A percentile compares a stretch with the other conserved stretches of the same genome.
Conservation (phyloP, 2,113 vertebrate species). For the Natator depressus region DNA sequence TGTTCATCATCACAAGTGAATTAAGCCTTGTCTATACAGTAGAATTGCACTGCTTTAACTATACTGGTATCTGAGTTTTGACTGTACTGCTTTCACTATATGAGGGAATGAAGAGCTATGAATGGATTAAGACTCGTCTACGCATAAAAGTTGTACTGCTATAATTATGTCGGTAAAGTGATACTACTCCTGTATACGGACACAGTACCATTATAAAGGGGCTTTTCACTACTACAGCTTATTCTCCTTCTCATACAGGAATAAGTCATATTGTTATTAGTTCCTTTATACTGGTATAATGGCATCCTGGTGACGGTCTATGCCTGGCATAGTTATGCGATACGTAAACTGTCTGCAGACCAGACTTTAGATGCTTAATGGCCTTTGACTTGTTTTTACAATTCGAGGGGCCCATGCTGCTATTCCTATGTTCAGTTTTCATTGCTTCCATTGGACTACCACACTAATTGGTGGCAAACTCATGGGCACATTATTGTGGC, state of each 20-base stretch:
- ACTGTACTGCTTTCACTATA: not conserved
- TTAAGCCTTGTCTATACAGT: not conserved
- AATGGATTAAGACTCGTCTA: not conserved
- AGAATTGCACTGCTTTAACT: not conserved
- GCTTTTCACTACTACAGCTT: not conserved
- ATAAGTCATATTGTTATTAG: not conserved
- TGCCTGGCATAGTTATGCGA: not conserved
- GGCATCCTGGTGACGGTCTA: not conserved
- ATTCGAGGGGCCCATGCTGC: not conserved
- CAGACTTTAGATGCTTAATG: not conserved
- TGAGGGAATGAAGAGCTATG: not conserved
- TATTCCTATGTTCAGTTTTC: not conserved
- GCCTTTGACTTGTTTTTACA: not conserved
- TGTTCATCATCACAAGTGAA: not conserved
- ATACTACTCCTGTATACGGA: not conserved
- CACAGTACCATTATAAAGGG: not conserved
- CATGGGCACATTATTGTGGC: not conserved
- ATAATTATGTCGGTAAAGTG: not conserved
- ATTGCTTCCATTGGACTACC: not conserved
- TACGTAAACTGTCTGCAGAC: not conserved
- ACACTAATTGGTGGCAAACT: not conserved
- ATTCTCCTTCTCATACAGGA: not conserved
- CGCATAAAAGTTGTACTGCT: not conserved
- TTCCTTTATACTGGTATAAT: not conserved
- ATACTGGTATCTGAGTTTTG: not conserved